Base-by-base conservation (phyloP, 2,797 vertebrate species). In the Spea hammondii region DNA sequence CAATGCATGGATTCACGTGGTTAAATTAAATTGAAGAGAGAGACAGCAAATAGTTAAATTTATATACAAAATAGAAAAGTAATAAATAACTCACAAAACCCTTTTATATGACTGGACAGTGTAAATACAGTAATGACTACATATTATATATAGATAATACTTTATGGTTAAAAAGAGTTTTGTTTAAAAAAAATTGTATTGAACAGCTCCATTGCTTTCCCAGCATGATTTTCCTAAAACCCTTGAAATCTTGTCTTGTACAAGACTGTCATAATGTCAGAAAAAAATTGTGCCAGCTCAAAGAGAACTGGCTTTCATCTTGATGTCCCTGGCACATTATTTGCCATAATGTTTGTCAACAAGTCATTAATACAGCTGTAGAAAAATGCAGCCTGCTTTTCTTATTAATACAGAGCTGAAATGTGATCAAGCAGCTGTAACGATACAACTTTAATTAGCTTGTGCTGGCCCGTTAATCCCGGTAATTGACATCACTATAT, bases 401-500 rank as follows among this genome's bases (percentile, higher is more conserved):
- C 46, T 32, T 82, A 53, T 73, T 77, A 67, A 72, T 60, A 82
- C 46, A 65, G 69, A 64, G 75, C 10, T 73, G 67, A 82, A 72
- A 64, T 69, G 70, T 32, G 65, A 73, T 73, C 75, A 77, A 82
- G 55, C 65, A 70, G 70, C 75, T 73, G 75, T 82, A 77, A 70
- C 70, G 49, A 49, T 73, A 10, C 51, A 64, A 49, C 57, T 57
- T 69, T 77, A 67, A 77, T 82, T 77, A 82, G 65, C 55, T 69
- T 68, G 55, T 68, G 71, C 46, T 70, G 79, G 65, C 70, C 79
- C 64, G 65, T 55, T 79, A 77, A 82, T 82, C 65, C 65, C 53
- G n/a, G 46, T 77, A 69, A 77, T 77, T 82, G 79, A 72, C 75
- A 73, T 73, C 65, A 77, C 48, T 68, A 72, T 64, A 77, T 82